These are phyloP conservation scores for Cololabis saira DNA, from an alignment of 2,113 vertebrate genomes.

Conservation along the genomic window DNA sequence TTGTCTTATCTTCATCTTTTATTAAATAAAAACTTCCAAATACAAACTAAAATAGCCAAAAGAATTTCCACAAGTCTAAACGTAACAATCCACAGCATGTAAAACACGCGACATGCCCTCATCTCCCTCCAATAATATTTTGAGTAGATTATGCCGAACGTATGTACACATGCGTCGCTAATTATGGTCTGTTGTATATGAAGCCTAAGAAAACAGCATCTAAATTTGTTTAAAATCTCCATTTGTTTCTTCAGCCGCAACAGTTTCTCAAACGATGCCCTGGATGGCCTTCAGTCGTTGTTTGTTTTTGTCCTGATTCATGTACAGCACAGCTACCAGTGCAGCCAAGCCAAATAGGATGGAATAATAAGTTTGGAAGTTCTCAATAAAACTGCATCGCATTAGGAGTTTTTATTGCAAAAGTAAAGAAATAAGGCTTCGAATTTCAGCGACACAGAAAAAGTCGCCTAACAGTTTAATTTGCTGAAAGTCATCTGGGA, in stretches of 20 bases:
- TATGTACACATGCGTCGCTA: conserved; percentile 38
- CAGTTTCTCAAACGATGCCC: conserved; percentile 60
- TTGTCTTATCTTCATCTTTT: conserved; percentile 3
- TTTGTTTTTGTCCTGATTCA: conserved; percentile 59
- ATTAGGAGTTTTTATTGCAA: conserved; percentile 43
- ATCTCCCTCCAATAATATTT: conserved; percentile 60
- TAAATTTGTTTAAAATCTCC: conserved; percentile 56
- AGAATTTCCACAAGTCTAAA: conserved; percentile 12
- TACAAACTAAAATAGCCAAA: conserved; percentile 15
- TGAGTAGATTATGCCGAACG: conserved; percentile 42
- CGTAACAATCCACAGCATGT: conserved; percentile 3
- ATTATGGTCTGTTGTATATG: conserved; percentile 47
- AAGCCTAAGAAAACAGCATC: conserved; percentile 69
- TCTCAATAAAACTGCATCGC: conserved; percentile 61
- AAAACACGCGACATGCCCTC: conserved; percentile 32
- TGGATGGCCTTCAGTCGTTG: conserved; percentile 51
- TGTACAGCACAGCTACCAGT: conserved; percentile 13
- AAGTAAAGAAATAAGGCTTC: conserved; percentile 62
- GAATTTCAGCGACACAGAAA: too few relatives aligned
- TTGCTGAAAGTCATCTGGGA: too few relatives aligned
- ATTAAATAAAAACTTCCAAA: conserved; percentile 8
- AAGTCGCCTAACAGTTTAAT: too few relatives aligned
- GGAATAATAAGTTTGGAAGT: conserved; percentile 70
- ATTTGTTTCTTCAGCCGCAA: conserved; percentile 69
- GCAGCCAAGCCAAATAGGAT: conserved; percentile 72